Conservation (phyloP, 2,797 vertebrate genomes). For the Ptychobarbus kaznakovi region DNA sequence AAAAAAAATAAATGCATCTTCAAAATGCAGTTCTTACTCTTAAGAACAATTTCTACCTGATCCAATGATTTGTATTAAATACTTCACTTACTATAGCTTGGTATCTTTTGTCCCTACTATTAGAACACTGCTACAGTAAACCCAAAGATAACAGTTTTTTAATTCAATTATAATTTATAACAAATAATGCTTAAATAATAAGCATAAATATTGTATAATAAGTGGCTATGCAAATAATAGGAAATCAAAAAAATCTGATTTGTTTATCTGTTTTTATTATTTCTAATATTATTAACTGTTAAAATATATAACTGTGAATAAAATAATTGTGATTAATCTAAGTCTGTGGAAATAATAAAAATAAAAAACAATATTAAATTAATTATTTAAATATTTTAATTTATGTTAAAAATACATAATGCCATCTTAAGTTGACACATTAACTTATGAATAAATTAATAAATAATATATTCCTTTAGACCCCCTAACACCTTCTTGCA, state of each 20-base stretch:
- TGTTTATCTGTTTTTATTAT: not conserved
- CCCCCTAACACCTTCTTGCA: not conserved
- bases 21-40: not conserved
- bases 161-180: not conserved
- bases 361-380: not conserved
- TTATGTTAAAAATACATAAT: not conserved
- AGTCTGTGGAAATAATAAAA: not conserved
- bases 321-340: not conserved
- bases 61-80: not conserved
- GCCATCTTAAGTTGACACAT: not conserved
- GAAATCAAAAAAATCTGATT: not conserved
- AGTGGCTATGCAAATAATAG: not conserved
- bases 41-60: not conserved
- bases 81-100: not conserved
- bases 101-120: not conserved
- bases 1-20: not conserved
- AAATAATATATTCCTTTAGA: not conserved
- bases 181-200: not conserved
- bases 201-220: not conserved
- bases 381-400: not conserved
- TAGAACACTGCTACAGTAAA: not conserved
- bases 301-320: not conserved
- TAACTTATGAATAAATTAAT: not conserved
- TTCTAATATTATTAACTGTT: not conserved
- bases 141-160: not conserved